Evolutionary conservation across 2,797 vertebrate genomes (phyloP), one percentile per base, ranked within the genome.

Genomic region (Dendrocincla tyrannina): DNA sequence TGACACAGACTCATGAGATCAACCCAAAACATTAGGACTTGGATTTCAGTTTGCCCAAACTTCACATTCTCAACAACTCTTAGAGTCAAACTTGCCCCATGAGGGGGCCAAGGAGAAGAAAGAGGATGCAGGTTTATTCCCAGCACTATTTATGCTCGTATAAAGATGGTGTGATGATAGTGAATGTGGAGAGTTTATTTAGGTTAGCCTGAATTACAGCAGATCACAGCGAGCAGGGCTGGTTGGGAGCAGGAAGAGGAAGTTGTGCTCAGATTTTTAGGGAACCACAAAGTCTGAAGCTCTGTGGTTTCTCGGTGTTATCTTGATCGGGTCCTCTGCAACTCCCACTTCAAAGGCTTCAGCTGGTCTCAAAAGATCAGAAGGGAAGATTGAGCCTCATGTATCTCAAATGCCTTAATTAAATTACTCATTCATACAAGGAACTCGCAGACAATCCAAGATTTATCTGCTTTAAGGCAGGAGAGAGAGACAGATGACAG

Each of bases 281-380:
- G 85, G 85, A 95, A 87, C 90, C 91, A 85, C 94, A 91, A 74
- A 80, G 9, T 32, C 85, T 18, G 78, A 47, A 89, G 92, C 75
- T 35, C 76, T 73, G 91, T 32, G 92, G 91, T 84, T 94, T 82
- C 75, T 42, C 0, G 19, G 67, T 11, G 18, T 93, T 95, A 95
- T 95, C 95, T 95, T 24, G 63, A 93, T 91, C 5, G 2, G 67
- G 74, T 92, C 78, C 93, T 95, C 62, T 2, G 53, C 89, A 78
- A 14, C 84, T 85, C 53, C 86, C 84, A 96, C 95, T 96, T 96
- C 93, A 96, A 96, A 97, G 92, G 44, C 11, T 58, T 80, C 73
- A 64, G 83, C 24, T 5, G 4, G 53, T 81, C 85, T 88, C 74
- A 49, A 90, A 67, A 94, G 94, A 95, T 96, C 75, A 78, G 55